Base-by-base conservation (phyloP, 2,888 invertebrate genomes). In the Pheosia gnoma region DNA sequence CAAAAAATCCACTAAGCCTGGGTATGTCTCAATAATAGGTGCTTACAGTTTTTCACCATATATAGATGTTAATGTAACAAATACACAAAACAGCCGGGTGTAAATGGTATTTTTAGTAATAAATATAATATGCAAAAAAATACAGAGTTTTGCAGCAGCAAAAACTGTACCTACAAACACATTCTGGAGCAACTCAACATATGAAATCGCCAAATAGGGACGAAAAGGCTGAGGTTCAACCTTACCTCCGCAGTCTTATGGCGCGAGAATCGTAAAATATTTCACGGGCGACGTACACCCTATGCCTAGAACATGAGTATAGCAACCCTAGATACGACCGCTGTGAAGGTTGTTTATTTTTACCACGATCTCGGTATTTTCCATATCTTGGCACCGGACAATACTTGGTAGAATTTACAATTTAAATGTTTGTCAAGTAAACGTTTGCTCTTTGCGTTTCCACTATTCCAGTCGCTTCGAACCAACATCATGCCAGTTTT, bases 241-340 rank as follows among this genome's bases (percentile, higher is more conserved):
- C 80, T 81, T 82, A 79, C 82, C 81, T 82, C 78, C 72, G 80
- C 79, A 75, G 84, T 84, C 89, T 89, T 89, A 89, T 89, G 86
- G 88, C 87, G 86, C 84, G 79, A 77, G 81, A 87, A 88, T 90
- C 91, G 90, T 92, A 92, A 91, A 92, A 92, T 92, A 91, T 91
- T 90, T 90, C 90, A 87, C 83, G 83, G 83, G 76, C 79, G 79
- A 78, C 83, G 83, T 84, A 82, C 83, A 79, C 80, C 79, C 78
- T 78, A 74, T 74, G 72, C 78, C 76, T 67, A 65, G 65, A 67
- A 72, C 77, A 61, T 41, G 65, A 72, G 71, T 66, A 68, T 77
- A 72, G 47, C 63, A 43, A 62, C 63, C 58, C 85, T 86, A 71
- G 87, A 88, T 70, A 72, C 64, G 82, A 61, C 81, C 68, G 43